Evolutionary conservation across 2,113 vertebrate species (phyloP).

Genomic region (Nestor notabilis): DNA sequence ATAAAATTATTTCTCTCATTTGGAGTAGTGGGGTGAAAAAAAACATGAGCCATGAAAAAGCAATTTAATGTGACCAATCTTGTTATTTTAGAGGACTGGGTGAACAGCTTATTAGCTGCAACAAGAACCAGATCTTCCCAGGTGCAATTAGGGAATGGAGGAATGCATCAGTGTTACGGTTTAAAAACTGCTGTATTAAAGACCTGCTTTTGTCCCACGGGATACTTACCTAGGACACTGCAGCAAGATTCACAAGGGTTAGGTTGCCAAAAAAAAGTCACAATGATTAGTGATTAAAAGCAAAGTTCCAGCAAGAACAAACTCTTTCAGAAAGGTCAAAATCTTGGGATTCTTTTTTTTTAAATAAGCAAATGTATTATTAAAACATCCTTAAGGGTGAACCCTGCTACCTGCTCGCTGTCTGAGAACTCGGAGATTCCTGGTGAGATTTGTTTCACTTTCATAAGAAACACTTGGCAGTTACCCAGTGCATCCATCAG

Average conservation of each 20-base stretch:
- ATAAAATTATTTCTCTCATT: slow-evolving; percentile 1
- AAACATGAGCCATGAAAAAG: background rate
- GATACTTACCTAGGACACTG: slow-evolving; percentile 23
- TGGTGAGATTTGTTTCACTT: background rate
- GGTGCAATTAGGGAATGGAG: slow-evolving; percentile 6
- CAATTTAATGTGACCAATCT: slow-evolving; percentile 10
- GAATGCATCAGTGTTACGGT: background rate
- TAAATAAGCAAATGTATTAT: slow-evolving; percentile 46
- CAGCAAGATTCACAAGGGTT: slow-evolving; percentile 6
- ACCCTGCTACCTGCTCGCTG: background rate
- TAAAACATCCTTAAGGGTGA: slow-evolving; percentile 34
- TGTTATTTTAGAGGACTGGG: slow-evolving; percentile 19
- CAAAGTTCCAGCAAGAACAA: slow-evolving; percentile 44
- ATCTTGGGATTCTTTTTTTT: background rate
- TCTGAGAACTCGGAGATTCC: background rate
- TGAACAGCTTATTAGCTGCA: slow-evolving; percentile 7
- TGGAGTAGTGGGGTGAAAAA: background rate
- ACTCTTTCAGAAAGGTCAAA: slow-evolving; percentile 56
- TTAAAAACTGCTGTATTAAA: slow-evolving; percentile 32
- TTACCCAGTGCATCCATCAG: background rate
- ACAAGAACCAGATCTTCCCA: slow-evolving; percentile 31
- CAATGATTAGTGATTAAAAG: slow-evolving; percentile 54
- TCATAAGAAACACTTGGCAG: background rate
- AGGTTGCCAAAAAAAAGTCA: slow-evolving; percentile 44
- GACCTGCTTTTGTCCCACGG: background rate